Evolutionary conservation across 2,113 vertebrate genomes (phyloP).

Genomic region (Mellivora capensis): DNA sequence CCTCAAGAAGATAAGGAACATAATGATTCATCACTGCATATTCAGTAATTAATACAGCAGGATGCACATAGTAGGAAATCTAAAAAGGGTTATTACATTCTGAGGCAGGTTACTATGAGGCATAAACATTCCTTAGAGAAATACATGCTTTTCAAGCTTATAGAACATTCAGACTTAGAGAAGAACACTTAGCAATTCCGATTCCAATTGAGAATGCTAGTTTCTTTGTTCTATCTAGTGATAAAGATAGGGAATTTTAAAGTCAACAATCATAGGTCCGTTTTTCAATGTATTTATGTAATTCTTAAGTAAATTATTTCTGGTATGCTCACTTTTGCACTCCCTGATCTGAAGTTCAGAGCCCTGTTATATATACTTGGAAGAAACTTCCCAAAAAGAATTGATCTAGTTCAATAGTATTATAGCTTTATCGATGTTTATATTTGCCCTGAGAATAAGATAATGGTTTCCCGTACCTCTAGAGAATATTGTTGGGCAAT

Average conservation of each 20-base stretch:
- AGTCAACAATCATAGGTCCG: background rate
- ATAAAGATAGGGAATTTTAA: background rate
- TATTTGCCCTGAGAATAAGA: background rate
- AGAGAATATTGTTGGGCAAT: background rate
- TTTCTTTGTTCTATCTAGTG: background rate
- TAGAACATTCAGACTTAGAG: background rate
- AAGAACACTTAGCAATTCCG: background rate
- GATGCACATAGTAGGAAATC: background rate
- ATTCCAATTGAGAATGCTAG: background rate
- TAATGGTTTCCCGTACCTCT: background rate
- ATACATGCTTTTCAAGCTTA: background rate
- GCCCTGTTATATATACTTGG: background rate
- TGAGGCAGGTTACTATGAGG: background rate
- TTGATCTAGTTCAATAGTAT: background rate
- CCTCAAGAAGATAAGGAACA: background rate
- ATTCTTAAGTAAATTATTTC: background rate
- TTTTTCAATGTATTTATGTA: background rate
- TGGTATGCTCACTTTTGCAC: background rate
- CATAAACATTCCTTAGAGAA: background rate
- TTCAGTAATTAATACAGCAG: background rate
- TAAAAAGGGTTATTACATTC: background rate
- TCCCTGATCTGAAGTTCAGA: background rate
- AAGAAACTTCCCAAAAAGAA: background rate
- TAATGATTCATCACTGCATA: background rate
- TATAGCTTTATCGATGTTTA: background rate